phyloP scores from a whole-genome alignment of 2,797 vertebrate genomes.

The Paramormyrops hopkinsi region DNA sequence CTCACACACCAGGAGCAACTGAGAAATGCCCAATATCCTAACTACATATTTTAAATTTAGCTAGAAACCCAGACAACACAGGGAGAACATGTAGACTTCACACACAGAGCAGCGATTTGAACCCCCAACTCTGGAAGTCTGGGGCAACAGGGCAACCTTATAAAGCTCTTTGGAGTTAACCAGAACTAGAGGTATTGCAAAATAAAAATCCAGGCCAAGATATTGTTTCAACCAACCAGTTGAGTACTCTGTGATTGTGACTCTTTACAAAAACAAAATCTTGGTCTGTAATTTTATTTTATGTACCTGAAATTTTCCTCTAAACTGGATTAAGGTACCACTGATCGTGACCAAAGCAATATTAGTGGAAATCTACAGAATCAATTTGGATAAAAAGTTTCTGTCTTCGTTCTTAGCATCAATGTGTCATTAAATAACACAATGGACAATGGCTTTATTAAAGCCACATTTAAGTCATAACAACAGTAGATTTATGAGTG shows the following conservation, averaged over 20 bases:
- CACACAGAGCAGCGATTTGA: neutral
- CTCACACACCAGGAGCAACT: neutral
- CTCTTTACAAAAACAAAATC: neutral
- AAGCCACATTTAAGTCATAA: neutral
- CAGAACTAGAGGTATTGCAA: neutral
- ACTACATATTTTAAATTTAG: neutral
- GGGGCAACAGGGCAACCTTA: neutral
- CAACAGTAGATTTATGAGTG: neutral
- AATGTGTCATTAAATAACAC: neutral
- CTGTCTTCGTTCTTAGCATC: neutral
- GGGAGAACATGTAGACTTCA: neutral
- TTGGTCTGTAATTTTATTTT: neutral
- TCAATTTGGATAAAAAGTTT: neutral
- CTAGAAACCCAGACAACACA: neutral
- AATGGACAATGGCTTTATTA: neutral
- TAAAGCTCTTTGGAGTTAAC: neutral
- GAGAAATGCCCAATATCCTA: neutral
- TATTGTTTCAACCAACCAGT: neutral
- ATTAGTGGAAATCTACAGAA: neutral
- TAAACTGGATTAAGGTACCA: neutral
- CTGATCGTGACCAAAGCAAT: neutral
- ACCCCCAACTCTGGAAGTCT: neutral
- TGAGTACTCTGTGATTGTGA: neutral
- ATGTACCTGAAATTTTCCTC: neutral
- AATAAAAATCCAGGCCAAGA: neutral